Evolutionary conservation across 2,113 vertebrate species (phyloP).

Genomic region (Boulengeromyrus knoepffleri): DNA sequence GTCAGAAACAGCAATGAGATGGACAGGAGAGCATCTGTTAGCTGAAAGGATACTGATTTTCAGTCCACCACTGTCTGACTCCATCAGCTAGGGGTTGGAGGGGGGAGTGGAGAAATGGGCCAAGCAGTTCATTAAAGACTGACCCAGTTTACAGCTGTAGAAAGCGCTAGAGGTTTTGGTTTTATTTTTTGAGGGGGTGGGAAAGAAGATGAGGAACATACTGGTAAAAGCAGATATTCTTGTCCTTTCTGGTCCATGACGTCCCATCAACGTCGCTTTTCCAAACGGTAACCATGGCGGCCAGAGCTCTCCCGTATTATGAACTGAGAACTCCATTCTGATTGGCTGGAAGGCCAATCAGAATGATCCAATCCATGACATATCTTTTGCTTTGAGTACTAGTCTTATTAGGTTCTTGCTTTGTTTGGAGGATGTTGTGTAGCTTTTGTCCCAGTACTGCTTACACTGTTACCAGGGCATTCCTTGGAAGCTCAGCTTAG

Average conservation of each 20-base stretch:
- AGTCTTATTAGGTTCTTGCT: background rate
- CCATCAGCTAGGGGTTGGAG: background rate
- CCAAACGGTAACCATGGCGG: background rate
- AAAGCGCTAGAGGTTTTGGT: slow-evolving; percentile 20
- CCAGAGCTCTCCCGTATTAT: background rate
- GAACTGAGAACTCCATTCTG: background rate
- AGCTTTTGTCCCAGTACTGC: background rate
- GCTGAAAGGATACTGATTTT: background rate
- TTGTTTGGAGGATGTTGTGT: background rate
- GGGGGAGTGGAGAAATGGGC: background rate
- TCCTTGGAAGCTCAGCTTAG: background rate
- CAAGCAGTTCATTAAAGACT: slow-evolving; percentile 30
- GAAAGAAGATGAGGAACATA: background rate
- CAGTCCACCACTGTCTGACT: background rate
- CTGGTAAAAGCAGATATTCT: background rate
- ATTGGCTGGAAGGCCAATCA: background rate
- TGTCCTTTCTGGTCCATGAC: background rate
- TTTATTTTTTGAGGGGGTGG: background rate
- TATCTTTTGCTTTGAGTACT: background rate
- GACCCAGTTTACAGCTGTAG: slow-evolving; percentile 32
- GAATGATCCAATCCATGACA: background rate
- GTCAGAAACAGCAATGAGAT: background rate
- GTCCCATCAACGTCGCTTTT: background rate
- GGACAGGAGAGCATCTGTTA: background rate
- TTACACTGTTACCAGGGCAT: background rate